phyloP scores from a whole-genome alignment of 1,140 invertebrate species.

The Trichoplusia ni region DNA sequence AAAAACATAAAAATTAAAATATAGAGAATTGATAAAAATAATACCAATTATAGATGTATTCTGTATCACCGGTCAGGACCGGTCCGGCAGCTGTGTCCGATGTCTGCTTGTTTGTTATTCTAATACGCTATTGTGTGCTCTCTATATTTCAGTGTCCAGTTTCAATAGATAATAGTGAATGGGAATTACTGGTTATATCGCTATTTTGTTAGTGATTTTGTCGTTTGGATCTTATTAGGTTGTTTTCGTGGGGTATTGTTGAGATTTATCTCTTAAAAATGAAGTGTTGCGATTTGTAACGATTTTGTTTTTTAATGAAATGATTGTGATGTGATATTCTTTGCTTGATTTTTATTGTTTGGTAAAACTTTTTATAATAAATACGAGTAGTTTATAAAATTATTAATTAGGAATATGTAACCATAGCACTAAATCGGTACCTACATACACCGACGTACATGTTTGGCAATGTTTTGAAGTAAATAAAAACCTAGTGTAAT shows the following conservation, averaged over 20 bases:
- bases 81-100: conserved; percentile 62
- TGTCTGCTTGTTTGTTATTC: conserved; percentile 48
- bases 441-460: no score
- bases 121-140: conserved; percentile 45
- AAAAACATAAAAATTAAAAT: background rate
- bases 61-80: conserved; percentile 37
- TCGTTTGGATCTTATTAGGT: background rate
- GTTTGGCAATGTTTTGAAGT: no score
- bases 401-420: no score
- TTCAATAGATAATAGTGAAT: conserved; percentile 37
- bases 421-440: no score
- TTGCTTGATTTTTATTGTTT: no score
- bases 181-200: conserved; percentile 31
- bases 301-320: no score
- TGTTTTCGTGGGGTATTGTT: background rate
- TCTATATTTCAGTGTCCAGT: conserved; percentile 40
- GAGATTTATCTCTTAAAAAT: background rate
- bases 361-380: background rate
- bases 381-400: no score
- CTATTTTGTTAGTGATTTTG: background rate
- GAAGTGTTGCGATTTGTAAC: background rate
- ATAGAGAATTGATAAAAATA: conserved; percentile 25
- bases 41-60: conserved; percentile 9
- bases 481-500: no score
- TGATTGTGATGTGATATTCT: background rate